Evolutionary conservation across 2,888 invertebrate genomes (phyloP), one percentile per base, ranked within the genome.

Genomic region (Rhorus exstirpatorius): DNA sequence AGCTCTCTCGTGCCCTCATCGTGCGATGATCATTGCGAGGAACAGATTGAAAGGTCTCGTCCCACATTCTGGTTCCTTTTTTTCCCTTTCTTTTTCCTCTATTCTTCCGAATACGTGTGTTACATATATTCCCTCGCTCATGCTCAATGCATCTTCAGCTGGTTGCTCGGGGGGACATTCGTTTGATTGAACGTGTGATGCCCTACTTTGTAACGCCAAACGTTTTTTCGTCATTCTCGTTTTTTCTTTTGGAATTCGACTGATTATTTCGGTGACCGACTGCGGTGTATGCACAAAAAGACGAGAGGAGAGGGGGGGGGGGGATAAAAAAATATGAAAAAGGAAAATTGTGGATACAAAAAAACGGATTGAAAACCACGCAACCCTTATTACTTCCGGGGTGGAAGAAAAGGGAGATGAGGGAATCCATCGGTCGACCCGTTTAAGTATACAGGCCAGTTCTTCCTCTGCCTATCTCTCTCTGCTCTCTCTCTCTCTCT

Each of bases 301-400:
- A 31, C 10, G 17, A 19, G n/a, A 61, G 53, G 46, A 60, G 14
- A 41, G 65, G 72, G 55, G 49, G 60, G 41, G 63, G 44, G 35
- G 14, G 6, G 19, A 26, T 35, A 10, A 53, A 41, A 72, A 60
- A 63, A 51, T 35, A 14, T 12, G 10, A 17, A 76, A 79, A 79
- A 75, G 35, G n/a, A 35, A 46, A 38, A 14, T 12, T 7, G 4
- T 46, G n/a, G 65, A 14, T 19, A 24, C 49, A 58, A 74, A 78
- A 78, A 51, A 83, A 67, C 24, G 76, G 68, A 76, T 77, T 76
- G 81, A 81, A 84, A 84, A 81, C 76, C 83, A 76, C 75, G 71
- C 75, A 75, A 55, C 83, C 78, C 83, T 78, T 81, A 81, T 81
- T 81, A 81, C 81, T 81, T 81, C 81, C 81, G 78, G 78, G 61